Evolutionary conservation across 2,888 invertebrate species (phyloP), one percentile per base, ranked within the genome.

Genomic region (Metalampra italica): DNA sequence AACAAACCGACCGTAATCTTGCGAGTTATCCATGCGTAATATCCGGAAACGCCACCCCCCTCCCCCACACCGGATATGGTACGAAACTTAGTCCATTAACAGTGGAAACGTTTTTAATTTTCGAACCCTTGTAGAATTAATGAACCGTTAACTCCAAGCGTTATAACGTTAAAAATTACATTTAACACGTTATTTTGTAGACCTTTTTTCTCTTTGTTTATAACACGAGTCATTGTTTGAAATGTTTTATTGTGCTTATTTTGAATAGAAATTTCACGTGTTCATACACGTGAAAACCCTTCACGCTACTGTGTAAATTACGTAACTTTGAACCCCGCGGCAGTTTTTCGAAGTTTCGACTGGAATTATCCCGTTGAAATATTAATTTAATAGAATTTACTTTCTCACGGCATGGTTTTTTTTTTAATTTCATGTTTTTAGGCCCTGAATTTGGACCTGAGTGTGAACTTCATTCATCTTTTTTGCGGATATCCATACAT

Each of bases 81-180:
- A 39, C 39, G 45, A 45, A 65, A 65, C 59, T 66, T 66, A 52
- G 55, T 45, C 63, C 68, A 66, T 71, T 70, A 68, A 61, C 58
- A 47, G 52, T 54, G 49, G 52, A 59, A 68, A 57, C 56, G 60
- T 59, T 69, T 67, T 68, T 66, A 66, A 69, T 66, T 64, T 60
- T 54, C 57, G 54, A 50, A 64, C 64, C 66, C 68, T 64, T 56
- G 59, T 65, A 53, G 59, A 66, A 67, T 53, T 46, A 53, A 53
- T 69, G 62, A 63, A 60, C 57, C 60, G 64, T 61, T 64, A 65
- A 64, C 59, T 14, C 36, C 36, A 36, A 41, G 40, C 42, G 45
- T 45, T 47, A 51, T 51, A 54, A 48, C 47, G 51, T 43, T 38
- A 50, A 53, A 55, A 51, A 49, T 53, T 41, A 50, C 46, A 46